Base-by-base conservation (phyloP, 2,113 vertebrate species). In the Nothobranchius furzeri region DNA sequence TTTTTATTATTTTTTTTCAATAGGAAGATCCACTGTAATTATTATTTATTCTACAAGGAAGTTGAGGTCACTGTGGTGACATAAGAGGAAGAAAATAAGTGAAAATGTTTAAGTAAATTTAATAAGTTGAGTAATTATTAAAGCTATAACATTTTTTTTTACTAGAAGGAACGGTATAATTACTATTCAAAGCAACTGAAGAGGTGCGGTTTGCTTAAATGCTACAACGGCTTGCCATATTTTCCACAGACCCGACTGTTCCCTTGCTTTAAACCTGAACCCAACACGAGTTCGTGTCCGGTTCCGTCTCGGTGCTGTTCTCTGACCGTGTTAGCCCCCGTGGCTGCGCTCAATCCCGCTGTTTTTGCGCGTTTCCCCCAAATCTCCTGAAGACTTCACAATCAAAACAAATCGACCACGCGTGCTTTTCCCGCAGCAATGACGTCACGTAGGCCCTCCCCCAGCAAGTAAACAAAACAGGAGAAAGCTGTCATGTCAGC, bases 351-450 rank as follows among this genome's bases (percentile, higher is more conserved):
- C 17, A 40, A 37, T 60, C 50, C 2, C 36, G 6, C 0, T 14
- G n/a, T 0, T 8, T 46, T 30, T 1, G n/a, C n/a, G 48, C 48
- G 9, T 14, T 17, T 20, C 3, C 9, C 5, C n/a, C 1, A 20
- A 50, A 50, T 50, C 48, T 50, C n/a, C 48, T 6, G 37, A 73
- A 71, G 67, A 81, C 13, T 64, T 70, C 79, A 83, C 81, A 84
- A 93, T 89, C 90, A 93, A 92, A 93, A 93, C 91, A 93, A 91
- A 91, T 89, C 84, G 79, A 86, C 88, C 90, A 92, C 90, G 91
- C 89, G 89, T 90, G 86, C 73, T 88, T 91, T 91, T 91, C 91
- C 90, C 88, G 89, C 92, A 91, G 87, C 87, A 82, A 66, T 91
- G 88, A 94, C 91, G 90, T 92, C 91, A 93, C 79, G 25, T 36